A percentile compares a stretch with the other conserved stretches of the same genome.
Conservation (phyloP, 1,140 invertebrate species). For the Druon quercuslanigerum region DNA sequence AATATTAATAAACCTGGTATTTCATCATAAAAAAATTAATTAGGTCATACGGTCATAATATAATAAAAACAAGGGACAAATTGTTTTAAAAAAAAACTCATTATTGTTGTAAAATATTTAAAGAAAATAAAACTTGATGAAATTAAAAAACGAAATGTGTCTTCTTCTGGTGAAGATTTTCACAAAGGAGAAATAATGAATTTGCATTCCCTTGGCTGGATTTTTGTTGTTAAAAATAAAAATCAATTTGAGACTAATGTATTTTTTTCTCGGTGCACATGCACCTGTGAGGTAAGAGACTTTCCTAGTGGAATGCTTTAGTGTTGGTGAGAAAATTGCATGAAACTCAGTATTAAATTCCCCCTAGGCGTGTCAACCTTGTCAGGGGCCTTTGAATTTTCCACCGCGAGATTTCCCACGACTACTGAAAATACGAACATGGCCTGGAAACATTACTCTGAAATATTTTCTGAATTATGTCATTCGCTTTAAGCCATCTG, state of each 20-base stretch:
- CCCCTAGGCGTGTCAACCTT: conserved; percentile 12
- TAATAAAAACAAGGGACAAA: no score
- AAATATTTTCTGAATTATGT: background rate
- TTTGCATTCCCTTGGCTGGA: background rate
- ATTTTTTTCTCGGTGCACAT: background rate
- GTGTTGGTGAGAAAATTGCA: conserved; percentile 26
- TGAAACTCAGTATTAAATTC: conserved; percentile 25
- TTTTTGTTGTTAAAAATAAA: background rate
- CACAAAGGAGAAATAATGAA: background rate
- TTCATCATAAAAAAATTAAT: no score
- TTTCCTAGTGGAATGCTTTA: background rate
- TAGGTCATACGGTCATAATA: no score
- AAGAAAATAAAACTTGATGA: no score
- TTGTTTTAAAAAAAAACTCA: no score
- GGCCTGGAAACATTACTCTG: background rate
- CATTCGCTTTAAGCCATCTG: background rate
- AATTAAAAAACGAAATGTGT: no score
- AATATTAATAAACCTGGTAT: no score
- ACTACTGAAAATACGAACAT: conserved; percentile 7
- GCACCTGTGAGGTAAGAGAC: background rate
- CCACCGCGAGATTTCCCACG: background rate
- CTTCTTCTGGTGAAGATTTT: background rate
- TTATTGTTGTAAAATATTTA: no score
- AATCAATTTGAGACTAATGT: conserved; percentile 13
- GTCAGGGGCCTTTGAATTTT: conserved; percentile 21